Conservation (phyloP, 2,113 vertebrate species). For the Regulus satrapa region DNA sequence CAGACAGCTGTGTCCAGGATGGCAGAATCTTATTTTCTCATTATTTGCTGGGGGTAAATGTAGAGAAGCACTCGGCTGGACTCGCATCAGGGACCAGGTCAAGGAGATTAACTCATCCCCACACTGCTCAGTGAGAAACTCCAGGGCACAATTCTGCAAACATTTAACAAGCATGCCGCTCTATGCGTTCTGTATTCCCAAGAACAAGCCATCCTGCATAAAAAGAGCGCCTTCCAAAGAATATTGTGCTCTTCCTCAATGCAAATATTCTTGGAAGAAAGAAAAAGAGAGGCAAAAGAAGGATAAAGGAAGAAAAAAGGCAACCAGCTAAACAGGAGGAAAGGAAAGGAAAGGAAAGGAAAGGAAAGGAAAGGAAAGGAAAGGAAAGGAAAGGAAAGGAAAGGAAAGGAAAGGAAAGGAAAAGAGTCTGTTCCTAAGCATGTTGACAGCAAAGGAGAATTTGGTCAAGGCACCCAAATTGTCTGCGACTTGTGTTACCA, state of each 20-base stretch:
- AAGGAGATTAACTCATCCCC: background rate
- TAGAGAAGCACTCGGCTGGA: background rate
- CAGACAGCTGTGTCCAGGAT: background rate
- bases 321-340: background rate
- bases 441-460: background rate
- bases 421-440: background rate
- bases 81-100: background rate
- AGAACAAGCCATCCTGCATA: background rate
- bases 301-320: background rate
- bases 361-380: no score
- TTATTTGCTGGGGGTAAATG: rapidly evolving
- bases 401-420: no score
- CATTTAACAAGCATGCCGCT: background rate
- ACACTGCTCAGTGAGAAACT: rapidly evolving
- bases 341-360: no score
- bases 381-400: no score
- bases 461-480: background rate
- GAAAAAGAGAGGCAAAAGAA: background rate
- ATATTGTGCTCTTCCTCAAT: background rate
- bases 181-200: background rate
- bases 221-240: background rate
- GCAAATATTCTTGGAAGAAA: background rate
- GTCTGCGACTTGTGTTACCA: background rate
- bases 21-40: background rate
- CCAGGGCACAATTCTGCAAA: background rate